Base-by-base conservation (phyloP, 2,113 vertebrate species). In the Bambusicola thoracicus region DNA sequence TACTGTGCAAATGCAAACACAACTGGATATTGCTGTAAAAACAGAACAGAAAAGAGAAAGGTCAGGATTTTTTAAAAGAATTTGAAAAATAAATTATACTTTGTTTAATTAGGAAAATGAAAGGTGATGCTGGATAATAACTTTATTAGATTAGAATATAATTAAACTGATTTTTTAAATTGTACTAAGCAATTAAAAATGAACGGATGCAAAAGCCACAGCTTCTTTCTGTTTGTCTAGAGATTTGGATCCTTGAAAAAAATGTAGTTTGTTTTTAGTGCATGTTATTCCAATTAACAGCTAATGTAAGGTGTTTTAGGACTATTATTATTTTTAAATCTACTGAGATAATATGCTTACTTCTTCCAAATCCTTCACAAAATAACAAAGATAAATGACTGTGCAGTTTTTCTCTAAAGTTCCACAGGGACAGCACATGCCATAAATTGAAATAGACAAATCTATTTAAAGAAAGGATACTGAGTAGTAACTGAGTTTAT, bases 231-330 rank as follows among this genome's bases (percentile, higher is more conserved):
- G 40, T 91, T 85, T 76, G 12, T 24, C 66, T n/a, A 76, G n/a
- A 87, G 17, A 53, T 27, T 69, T 8, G 4, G 10, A 62, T 66
- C n/a, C n/a, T 18, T 92, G 13, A 72, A 73, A 79, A 87, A 82
- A 72, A 22, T 7, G 5, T 19, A 7, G 19, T 84, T 87, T 95
- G 32, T 83, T 46, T 92, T 86, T 55, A 79, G 19, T 1, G 12
- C 13, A 6, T 81, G 34, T 86, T 94, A 87, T 81, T 93, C 53
- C 81, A 79, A 41, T 96, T 87, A 95, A 69, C 44, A 86, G 36
- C 32, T 82, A 40, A 48, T 29, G 10, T 10, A 38, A 11, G 40
- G 38, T 90, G 15, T 68, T 92, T 86, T 69, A 55, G n/a, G 81
- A 32, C 27, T 84, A 53, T 66, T 90, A 69, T 19, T 89, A 63